Percentiles rank a stretch among this genome's conserved stretches.
These are phyloP conservation scores for Columba guinea DNA, from an alignment of 2,797 vertebrate genomes.

Conservation along the genomic window DNA sequence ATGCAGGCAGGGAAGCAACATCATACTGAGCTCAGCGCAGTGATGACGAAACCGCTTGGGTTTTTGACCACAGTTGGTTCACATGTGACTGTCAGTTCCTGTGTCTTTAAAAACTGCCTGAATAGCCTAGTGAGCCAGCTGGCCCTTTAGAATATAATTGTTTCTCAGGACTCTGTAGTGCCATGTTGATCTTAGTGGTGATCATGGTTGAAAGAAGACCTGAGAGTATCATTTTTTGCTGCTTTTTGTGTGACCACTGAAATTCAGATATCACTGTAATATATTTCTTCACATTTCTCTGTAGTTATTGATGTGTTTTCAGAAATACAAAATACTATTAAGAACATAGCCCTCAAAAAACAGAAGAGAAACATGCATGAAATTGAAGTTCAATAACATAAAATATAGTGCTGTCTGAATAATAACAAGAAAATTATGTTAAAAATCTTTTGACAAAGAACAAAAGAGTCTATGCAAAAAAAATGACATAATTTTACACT, in stretches of 20 bases:
- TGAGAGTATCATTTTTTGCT: background rate
- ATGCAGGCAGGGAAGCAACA: background rate
- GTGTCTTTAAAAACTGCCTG: background rate
- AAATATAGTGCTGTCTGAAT: background rate
- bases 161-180: background rate
- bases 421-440: constrained; percentile 22
- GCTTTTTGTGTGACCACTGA: background rate
- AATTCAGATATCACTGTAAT: background rate
- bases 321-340: background rate
- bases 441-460: constrained; percentile 4
- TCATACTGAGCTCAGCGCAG: background rate
- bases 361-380: background rate
- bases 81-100: background rate
- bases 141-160: background rate
- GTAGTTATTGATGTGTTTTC: background rate
- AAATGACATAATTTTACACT: background rate
- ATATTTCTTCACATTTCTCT: background rate
- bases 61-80: background rate
- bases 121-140: background rate
- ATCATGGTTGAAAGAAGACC: background rate
- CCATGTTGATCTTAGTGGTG: background rate
- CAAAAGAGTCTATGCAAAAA: background rate
- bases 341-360: background rate
- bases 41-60: background rate
- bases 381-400: background rate